phyloP scores from a whole-genome alignment of 2,888 invertebrate genomes.

The Trimorus sp. region DNA sequence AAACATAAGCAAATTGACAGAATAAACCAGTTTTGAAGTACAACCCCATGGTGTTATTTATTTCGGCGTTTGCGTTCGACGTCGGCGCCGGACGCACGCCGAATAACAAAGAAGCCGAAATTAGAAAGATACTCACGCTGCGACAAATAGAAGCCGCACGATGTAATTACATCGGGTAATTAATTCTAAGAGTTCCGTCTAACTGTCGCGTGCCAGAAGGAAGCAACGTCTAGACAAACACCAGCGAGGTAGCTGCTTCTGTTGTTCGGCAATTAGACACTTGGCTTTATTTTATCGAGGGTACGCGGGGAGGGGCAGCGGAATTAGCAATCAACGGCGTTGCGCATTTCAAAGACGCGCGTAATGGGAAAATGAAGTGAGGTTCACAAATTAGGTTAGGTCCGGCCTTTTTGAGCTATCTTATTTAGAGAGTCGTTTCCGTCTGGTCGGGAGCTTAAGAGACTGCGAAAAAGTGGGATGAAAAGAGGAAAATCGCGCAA shows the following conservation, averaged over 20 bases:
- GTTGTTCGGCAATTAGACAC: conserved; percentile 68
- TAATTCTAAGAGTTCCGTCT: conserved; percentile 72
- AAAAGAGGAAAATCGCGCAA: too few species aligned
- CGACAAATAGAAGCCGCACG: conserved; percentile 30
- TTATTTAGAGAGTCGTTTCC: conserved; percentile 28
- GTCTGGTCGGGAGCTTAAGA: conserved; percentile 6
- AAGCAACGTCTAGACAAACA: conserved; percentile 53
- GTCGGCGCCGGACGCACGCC: neutral
- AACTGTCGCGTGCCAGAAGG: conserved; percentile 67
- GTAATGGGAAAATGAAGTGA: conserved; percentile 61
- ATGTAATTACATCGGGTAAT: conserved; percentile 68
- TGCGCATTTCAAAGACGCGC: conserved; percentile 42
- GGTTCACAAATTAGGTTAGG: conserved; percentile 49
- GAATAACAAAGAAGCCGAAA: conserved; percentile 30
- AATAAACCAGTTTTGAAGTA: conserved; percentile 47
- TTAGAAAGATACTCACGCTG: conserved; percentile 31
- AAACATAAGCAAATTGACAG: conserved; percentile 33
- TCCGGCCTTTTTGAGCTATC: conserved; percentile 29
- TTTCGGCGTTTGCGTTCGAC: conserved; percentile 22
- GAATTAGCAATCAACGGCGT: conserved; percentile 63
- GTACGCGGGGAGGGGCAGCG: neutral
- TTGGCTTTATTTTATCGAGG: conserved; percentile 64
- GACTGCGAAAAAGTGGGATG: neutral
- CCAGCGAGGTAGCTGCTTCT: too few species aligned
- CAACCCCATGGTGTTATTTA: conserved; percentile 26